Evolutionary conservation across 1,140 invertebrate species (phyloP), one percentile per base, ranked within the genome.

Genomic region (Glomeris maerens): DNA sequence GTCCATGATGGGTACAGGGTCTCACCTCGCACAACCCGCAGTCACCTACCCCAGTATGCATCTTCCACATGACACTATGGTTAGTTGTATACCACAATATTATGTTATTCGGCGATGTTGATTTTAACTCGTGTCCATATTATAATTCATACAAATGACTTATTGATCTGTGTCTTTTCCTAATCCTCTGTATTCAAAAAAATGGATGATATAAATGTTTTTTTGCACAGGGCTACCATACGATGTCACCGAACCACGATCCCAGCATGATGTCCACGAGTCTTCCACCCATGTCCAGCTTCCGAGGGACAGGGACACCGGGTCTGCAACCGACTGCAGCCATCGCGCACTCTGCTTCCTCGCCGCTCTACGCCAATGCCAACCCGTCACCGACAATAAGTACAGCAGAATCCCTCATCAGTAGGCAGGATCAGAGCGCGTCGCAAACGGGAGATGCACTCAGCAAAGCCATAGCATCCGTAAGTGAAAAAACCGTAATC

Each of bases 221-320:
- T 41, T 45, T 38, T 42, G 49, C 22, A 14, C 55, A 79, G 76
- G 74, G 67, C 47, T 74, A 75, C 61, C 66, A 73, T 51, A 67
- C 71, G 40, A 72, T 77, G 63, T 76, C 75, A 50, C 74, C 75
- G 46, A 72, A 71, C 56, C 77, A 76, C 60, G 79, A 76, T 62
- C 59, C 67, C 50, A 72, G 74, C 55, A 72, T 73, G 61, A 72
- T 78, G 62, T 74, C 80, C 60, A 81, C 84, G 25, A 76, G 77
- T 47, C 74, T 94, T 67, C 89, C 89, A 50, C 89, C 90, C 29
- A 93, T 95, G 88, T 92, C 88, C 48, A 86, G 84, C 54, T 87
- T 95, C 73, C 76, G 86, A 28, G 78, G 79, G 31, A 72, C 70
- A 55, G 71, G 76, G 5, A 42, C 40, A 7, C 40, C 40, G 25